Evolutionary conservation across 2,888 invertebrate species (phyloP), one percentile per base, ranked within the genome.

Genomic region (Phortica okadai): DNA sequence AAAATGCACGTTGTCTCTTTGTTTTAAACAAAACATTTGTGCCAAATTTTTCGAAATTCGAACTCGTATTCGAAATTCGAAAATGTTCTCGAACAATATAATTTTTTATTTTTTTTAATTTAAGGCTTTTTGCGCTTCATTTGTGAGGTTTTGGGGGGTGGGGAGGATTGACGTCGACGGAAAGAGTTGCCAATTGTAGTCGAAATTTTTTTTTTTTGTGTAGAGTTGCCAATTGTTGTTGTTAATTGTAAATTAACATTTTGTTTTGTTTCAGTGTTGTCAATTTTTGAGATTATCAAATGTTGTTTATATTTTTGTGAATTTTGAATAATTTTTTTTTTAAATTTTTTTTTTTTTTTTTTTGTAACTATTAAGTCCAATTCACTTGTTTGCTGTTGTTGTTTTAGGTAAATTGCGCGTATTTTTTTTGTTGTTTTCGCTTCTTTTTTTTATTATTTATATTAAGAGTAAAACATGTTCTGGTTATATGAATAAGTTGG

Each of bases 371-470:
- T n/a, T 6, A 64, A 44, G 56, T 33, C 66, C 42, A 74, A 44
- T 59, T 67, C 1, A 54, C 2, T 75, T 67, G 1, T 50, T 58
- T 72, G 41, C n/a, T 44, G 1, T 41, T 74, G 59, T 70, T 25
- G 42, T 73, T 73, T 21, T n/a, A 75, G 69, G 25, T 74, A 45
- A 77, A 62, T 50, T 76, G 74, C 76, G 76, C 75, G 69, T n/a
- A 2, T 58, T 42, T 59, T 56, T 56, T 73, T 54, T 70, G 67
- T 62, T 33, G 73, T 80, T 64, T 76, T 64, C 41, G 21, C 77
- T 79, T 76, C 74, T 76, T 70, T 78, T 74, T 77, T 78, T 74
- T 82, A 45, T 72, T 77, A 11, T 66, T 73, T 50, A 14, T 50
- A 14, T 59, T 66, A 54, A 16, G 56, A n/a, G 56, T 6, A n/a